Evolutionary conservation across 2,113 vertebrate species (phyloP).

Genomic region (Bostrychus sinensis): DNA sequence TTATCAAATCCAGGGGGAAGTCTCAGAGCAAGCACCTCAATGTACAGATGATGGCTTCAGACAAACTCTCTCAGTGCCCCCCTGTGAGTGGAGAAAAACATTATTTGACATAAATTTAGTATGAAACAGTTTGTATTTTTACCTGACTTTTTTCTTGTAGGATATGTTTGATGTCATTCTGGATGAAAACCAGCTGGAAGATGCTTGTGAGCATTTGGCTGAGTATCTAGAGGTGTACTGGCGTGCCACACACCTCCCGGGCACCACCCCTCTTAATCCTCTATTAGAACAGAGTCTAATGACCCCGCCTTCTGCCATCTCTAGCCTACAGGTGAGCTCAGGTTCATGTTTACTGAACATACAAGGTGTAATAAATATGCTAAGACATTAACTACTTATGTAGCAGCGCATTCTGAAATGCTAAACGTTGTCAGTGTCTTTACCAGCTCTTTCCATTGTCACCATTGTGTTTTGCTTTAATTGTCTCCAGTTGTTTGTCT

Average conservation of each 20-base stretch:
- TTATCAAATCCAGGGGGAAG: conserved; percentile 94
- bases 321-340: conserved; percentile 87
- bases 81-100: conserved; percentile 81
- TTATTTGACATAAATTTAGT: no score
- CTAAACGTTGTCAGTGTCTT: conserved; percentile 61
- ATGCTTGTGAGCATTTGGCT: conserved; percentile 92
- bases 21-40: conserved; percentile 97
- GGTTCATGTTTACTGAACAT: neutral
- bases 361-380: neutral
- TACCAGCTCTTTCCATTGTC: conserved; percentile 58
- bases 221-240: conserved; percentile 97
- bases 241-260: conserved; percentile 91
- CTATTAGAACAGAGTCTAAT: conserved; percentile 81
- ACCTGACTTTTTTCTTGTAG: conserved; percentile 61
- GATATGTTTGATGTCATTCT: conserved; percentile 96
- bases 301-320: conserved; percentile 86
- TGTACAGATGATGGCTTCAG: conserved; percentile 95
- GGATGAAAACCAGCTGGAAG: conserved; percentile 96
- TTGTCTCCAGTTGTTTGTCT: conserved; percentile 69
- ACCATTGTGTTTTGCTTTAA: conserved; percentile 58
- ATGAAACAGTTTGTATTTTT: neutral
- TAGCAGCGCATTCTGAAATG: conserved; percentile 36
- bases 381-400: conserved; percentile 3
- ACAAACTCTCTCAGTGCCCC: conserved; percentile 94
- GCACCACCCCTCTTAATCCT: conserved; percentile 78